Evolutionary conservation across 2,888 invertebrate species (phyloP).

Genomic region (Hydropsyche betteni): DNA sequence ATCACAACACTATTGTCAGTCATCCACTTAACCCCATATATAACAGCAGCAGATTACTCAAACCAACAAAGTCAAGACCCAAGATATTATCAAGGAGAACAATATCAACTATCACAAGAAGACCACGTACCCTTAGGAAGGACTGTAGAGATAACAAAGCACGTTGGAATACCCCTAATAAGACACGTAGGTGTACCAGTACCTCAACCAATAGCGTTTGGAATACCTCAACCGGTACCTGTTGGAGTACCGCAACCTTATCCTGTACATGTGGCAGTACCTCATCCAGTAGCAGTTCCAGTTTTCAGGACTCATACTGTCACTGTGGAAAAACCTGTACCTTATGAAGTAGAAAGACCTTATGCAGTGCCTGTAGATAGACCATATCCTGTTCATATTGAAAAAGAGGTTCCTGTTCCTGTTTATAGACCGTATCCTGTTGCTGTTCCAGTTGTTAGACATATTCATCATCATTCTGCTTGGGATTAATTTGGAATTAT

Average conservation of each 20-base stretch:
- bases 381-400: constrained; percentile 68
- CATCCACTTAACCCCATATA: not conserved
- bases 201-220: constrained; percentile 67
- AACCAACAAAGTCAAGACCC: constrained; percentile 54
- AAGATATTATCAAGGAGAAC: constrained; percentile 55
- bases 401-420: constrained; percentile 66
- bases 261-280: constrained; percentile 64
- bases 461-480: constrained; percentile 57
- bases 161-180: constrained; percentile 53
- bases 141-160: constrained; percentile 44
- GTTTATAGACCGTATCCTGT: constrained; percentile 68
- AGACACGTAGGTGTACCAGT: constrained; percentile 66
- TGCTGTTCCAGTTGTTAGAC: constrained; percentile 66
- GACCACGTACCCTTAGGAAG: constrained; percentile 56
- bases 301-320: constrained; percentile 66
- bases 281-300: constrained; percentile 60
- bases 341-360: constrained; percentile 67
- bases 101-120: constrained; percentile 59
- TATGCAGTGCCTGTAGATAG: constrained; percentile 70
- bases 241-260: constrained; percentile 69
- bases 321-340: constrained; percentile 66
- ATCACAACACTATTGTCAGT: not conserved
- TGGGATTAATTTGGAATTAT: constrained; percentile 43
- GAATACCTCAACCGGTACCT: constrained; percentile 65
- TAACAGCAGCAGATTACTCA: constrained; percentile 56